phyloP scores from a whole-genome alignment of 2,888 invertebrate genomes.

The Cistogaster globosa region DNA sequence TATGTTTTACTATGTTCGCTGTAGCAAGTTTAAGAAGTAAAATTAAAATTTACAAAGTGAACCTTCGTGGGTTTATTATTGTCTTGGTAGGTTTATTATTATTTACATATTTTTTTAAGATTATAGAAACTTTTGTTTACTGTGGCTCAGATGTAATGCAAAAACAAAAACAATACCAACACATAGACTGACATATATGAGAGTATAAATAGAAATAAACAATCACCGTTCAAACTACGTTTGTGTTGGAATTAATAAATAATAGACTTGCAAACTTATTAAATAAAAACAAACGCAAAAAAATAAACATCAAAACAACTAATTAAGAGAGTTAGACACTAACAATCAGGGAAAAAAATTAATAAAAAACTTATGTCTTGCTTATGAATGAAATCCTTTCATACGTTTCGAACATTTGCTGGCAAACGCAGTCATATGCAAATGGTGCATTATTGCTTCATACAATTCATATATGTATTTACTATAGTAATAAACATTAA shows the following conservation, averaged over 20 bases:
- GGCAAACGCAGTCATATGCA: neutral
- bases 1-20: too few species aligned
- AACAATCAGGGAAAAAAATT: constrained; percentile 6
- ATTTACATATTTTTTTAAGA: too few species aligned
- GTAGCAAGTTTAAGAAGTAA: too few species aligned
- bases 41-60: too few species aligned
- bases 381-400: constrained; percentile 18
- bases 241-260: constrained; percentile 30
- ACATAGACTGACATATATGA: too few species aligned
- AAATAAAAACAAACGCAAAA: constrained; percentile 35
- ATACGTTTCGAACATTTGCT: neutral
- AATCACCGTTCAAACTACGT: neutral
- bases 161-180: too few species aligned
- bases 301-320: constrained; percentile 24
- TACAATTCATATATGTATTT: neutral
- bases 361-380: neutral
- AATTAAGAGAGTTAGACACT: constrained; percentile 29
- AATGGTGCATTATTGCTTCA: neutral
- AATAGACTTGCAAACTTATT: constrained; percentile 59
- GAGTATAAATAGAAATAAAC: neutral
- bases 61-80: too few species aligned
- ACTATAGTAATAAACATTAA: constrained; percentile 24
- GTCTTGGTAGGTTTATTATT: too few species aligned
- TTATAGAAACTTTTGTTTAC: too few species aligned
- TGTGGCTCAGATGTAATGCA: too few species aligned